Conservation (phyloP, 2,797 vertebrate genomes). For the Falco novaeseelandiae region DNA sequence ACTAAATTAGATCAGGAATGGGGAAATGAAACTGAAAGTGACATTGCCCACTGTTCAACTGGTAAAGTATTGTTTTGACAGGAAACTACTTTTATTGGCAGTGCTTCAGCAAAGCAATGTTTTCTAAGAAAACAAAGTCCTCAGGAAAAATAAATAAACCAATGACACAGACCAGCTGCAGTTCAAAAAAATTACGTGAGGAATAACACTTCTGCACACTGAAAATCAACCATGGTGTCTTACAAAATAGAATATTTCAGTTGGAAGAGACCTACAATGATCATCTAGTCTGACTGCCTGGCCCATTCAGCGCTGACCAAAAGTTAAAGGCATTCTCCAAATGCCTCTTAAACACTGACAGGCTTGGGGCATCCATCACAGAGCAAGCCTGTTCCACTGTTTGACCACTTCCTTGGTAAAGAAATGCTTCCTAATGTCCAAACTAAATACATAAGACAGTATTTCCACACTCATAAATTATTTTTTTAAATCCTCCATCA, state of each 20-base stretch:
- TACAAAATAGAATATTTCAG: neutral
- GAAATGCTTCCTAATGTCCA: neutral
- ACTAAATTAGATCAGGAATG: neutral
- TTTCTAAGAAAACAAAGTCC: neutral
- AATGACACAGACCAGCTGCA: neutral
- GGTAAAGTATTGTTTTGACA: neutral
- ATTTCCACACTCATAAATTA: neutral
- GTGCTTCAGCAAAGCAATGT: neutral
- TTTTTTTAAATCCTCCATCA: neutral
- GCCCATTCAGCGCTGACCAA: neutral
- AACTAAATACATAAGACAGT: neutral
- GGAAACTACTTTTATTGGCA: neutral
- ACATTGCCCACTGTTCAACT: neutral
- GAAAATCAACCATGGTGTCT: neutral
- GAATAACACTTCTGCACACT: neutral
- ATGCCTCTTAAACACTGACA: neutral
- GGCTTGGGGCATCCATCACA: neutral
- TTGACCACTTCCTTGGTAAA: neutral
- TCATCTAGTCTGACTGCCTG: neutral
- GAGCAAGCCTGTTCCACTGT: neutral
- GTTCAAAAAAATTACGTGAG: neutral
- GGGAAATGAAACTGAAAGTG: neutral
- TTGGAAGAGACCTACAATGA: neutral
- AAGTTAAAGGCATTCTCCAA: neutral
- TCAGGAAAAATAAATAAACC: neutral